phyloP scores from a whole-genome alignment of 2,888 invertebrate genomes.

The Harpalus rubripes region DNA sequence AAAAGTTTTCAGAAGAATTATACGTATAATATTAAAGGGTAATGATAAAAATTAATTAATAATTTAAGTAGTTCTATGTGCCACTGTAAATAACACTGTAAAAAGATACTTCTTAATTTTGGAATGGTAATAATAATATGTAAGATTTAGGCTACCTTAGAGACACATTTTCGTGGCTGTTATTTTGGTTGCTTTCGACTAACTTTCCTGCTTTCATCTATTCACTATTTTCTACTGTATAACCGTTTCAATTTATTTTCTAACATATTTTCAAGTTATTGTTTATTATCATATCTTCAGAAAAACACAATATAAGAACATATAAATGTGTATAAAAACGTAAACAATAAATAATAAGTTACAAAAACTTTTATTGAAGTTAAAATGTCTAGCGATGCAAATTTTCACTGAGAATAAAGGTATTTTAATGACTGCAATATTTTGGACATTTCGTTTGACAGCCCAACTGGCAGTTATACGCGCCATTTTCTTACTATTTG shows the following conservation, averaged over 20 bases:
- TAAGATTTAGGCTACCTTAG: neutral
- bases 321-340: no score
- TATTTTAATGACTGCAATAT: no score
- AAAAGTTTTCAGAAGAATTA: neutral
- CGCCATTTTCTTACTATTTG: no score
- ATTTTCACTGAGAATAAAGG: no score
- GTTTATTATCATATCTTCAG: neutral
- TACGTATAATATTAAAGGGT: no score
- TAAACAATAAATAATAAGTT: no score
- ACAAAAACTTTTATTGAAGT: no score
- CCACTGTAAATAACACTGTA: slow-evolving; percentile 38
- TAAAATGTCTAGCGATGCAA: no score
- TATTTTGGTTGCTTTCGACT: slow-evolving; percentile 13
- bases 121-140: slow-evolving; percentile 3
- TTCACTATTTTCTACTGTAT: neutral
- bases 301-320: no score
- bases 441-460: no score
- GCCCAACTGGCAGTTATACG: no score
- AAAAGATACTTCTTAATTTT: neutral
- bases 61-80: slow-evolving; percentile 31
- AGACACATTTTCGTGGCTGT: slow-evolving; percentile 16
- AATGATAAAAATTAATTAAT: no score
- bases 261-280: neutral
- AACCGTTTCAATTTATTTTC: neutral
- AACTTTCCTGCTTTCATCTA: neutral